Base-by-base conservation (phyloP, 2,797 vertebrate species). In the Staurois parvus region DNA sequence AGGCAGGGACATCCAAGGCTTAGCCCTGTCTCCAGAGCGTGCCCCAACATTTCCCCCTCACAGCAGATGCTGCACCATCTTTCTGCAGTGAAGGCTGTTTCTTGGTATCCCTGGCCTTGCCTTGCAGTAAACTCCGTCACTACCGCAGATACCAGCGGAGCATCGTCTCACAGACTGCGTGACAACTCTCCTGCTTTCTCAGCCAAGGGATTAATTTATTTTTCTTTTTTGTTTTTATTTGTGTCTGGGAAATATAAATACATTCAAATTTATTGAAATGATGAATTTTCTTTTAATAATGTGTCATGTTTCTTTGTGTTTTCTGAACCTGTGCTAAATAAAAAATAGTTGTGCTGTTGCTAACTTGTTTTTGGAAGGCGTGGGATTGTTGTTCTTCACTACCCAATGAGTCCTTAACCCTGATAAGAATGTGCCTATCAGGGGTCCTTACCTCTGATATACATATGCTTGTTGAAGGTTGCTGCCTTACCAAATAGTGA, bases 1-100 rank as follows among this genome's bases (percentile, higher is more conserved):
- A 96, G 85, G 93, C 93, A 1, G 93, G 89, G 0, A 90, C 95
- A 34, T 91, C 94, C 75, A 98, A 97, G 88, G 97, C 95, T 21
- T 97, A 92, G 94, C 2, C 48, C 74, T 70, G 52, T 64, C 62
- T 66, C 28, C 32, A 34, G 45, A 4, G 40, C 32, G 17, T 30
- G 2, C 66, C 28, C 73, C 13, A 29, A 30, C 67, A 68, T 19
- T 28, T 13, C 34, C 73, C 76, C 42, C 48, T 52, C 28, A 73
- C 56, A 48, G 70, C 40, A 70, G 66, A 67, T 29, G 73, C 5
- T 21, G 66, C n/a, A 62, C 64, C 69, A 32, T 68, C 76, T 48
- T 40, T 11, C 77, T 79, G 77, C 68, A 52, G 32, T 52, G 82
- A 84, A 42, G 81, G 29, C 11, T 8, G 28, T 69, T 29, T 37